These are phyloP conservation scores for Himalopsyche japonica DNA, from an alignment of 2,888 invertebrate genomes.

Conservation along the genomic window DNA sequence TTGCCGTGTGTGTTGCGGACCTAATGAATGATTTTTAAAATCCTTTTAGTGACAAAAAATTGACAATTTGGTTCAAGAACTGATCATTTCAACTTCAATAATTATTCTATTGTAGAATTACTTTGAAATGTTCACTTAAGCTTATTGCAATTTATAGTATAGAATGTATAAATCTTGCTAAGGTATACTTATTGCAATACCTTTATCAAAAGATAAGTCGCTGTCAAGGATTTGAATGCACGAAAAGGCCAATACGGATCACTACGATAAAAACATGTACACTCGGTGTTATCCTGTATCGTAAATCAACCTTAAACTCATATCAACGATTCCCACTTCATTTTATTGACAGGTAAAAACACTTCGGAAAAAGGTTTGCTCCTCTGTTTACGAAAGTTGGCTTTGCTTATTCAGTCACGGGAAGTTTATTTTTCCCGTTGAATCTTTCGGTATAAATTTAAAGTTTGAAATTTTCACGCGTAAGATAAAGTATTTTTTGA, in stretches of 20 bases:
- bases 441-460: background rate
- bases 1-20: too few relatives aligned
- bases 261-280: background rate
- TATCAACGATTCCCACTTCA: background rate
- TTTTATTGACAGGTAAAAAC: background rate
- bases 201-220: background rate
- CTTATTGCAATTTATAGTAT: too few relatives aligned
- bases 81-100: too few relatives aligned
- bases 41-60: too few relatives aligned
- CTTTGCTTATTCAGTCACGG: background rate
- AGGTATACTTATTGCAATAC: too few relatives aligned
- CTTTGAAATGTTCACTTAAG: too few relatives aligned
- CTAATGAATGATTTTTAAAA: too few relatives aligned
- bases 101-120: too few relatives aligned
- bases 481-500: too few relatives aligned
- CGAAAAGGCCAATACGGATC: background rate
- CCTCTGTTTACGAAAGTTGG: background rate
- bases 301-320: background rate
- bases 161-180: too few relatives aligned
- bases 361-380: background rate
- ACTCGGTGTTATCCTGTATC: background rate
- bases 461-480: background rate
- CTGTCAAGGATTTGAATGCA: background rate
- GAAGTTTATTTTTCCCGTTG: background rate
- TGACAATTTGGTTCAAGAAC: too few relatives aligned